phyloP scores from a whole-genome alignment of 2,797 vertebrate species.

The Anolis apletophallus region DNA sequence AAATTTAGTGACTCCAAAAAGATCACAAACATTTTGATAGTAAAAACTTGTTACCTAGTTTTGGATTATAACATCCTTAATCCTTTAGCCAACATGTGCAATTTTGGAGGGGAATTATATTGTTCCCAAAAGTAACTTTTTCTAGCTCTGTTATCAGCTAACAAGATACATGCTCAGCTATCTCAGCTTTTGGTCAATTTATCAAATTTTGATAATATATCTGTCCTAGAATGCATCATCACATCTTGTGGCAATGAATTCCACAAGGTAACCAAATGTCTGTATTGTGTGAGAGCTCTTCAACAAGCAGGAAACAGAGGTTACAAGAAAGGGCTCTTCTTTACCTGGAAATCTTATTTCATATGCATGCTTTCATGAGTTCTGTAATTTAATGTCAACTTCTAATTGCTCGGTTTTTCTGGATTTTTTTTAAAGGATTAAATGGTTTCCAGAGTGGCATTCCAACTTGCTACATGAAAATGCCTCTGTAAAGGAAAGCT shows the following conservation, averaged over 20 bases:
- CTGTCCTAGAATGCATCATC: neutral
- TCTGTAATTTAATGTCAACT: neutral
- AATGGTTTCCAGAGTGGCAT: slow-evolving; percentile 9
- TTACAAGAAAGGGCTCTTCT: neutral
- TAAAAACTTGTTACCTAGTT: no score
- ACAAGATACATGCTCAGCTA: neutral
- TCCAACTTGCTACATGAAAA: slow-evolving; percentile 51
- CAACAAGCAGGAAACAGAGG: neutral
- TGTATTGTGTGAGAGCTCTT: neutral
- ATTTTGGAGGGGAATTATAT: no score
- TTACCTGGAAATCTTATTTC: neutral
- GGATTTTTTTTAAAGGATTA: neutral
- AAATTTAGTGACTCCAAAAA: neutral
- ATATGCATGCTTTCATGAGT: neutral
- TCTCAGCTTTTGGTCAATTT: neutral
- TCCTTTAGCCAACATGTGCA: no score
- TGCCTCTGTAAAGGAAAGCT: slow-evolving; percentile 52
- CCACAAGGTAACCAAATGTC: neutral
- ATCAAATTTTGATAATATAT: neutral
- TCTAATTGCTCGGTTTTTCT: neutral
- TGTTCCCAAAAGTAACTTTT: neutral
- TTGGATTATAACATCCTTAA: no score
- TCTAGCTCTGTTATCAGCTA: neutral
- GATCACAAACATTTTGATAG: neutral
- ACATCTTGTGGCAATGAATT: neutral